phyloP scores from a whole-genome alignment of 2,888 invertebrate genomes.

The Epinotia ramella region DNA sequence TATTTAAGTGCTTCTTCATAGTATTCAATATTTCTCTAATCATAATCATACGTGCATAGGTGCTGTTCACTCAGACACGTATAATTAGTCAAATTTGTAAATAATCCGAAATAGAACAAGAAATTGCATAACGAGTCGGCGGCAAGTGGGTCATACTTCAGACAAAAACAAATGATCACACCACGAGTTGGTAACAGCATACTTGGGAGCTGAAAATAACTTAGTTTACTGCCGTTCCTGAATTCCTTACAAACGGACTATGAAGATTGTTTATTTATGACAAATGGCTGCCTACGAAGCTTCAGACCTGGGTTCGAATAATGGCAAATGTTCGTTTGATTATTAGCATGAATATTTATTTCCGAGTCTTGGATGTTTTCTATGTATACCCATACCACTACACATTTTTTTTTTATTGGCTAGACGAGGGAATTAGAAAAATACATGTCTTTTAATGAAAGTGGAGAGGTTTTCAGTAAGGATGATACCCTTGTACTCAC shows the following conservation, averaged over 20 bases:
- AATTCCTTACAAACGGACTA: constrained; percentile 7
- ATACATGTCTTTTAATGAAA: not conserved
- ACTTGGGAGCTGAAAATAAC: constrained; percentile 29
- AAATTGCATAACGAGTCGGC: constrained; percentile 32
- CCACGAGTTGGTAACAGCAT: constrained; percentile 4
- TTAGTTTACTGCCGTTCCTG: constrained; percentile 7
- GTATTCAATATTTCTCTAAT: too few relatives aligned
- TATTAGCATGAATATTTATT: too few relatives aligned
- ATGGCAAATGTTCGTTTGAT: too few relatives aligned
- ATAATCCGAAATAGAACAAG: constrained; percentile 39
- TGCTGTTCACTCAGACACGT: not conserved
- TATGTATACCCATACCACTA: too few relatives aligned
- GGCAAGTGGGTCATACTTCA: constrained; percentile 37
- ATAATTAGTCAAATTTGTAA: constrained; percentile 47
- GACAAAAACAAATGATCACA: constrained; percentile 41
- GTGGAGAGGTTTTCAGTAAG: not conserved
- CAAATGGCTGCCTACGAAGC: not conserved
- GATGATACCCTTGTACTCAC: too few relatives aligned
- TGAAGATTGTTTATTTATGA: not conserved
- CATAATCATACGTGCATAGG: too few relatives aligned
- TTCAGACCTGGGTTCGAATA: too few relatives aligned
- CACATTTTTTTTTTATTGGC: too few relatives aligned
- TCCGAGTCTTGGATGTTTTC: too few relatives aligned
- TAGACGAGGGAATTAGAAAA: not conserved
- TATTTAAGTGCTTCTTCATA: too few relatives aligned